Evolutionary conservation across 2,888 invertebrate genomes (phyloP), one percentile per base, ranked within the genome.

Genomic region (Hofmannophila pseudospretella): DNA sequence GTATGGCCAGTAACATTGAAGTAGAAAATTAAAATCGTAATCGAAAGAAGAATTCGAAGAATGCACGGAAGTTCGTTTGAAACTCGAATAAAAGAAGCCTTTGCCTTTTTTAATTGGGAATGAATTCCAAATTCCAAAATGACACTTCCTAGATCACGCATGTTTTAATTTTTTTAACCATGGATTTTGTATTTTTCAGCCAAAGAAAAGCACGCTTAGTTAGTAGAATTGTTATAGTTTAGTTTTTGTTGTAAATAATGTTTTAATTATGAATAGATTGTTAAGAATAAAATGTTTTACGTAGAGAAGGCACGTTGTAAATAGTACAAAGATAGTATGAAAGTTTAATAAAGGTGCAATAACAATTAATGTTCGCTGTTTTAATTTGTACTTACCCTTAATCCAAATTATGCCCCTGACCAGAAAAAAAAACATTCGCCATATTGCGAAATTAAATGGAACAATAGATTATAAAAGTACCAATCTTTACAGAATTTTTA

Each of bases 1-100:
- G 87, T 57, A 80, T 86, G 75, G 88, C 81, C 14, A 86, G 88
- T 64, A 87, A 88, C 53, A 87, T 88, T 43, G 88, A 88, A 54
- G 49, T 88, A 39, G 88, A 88, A 65, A 86, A 88, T 67, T 88
- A 63, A 68, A 33, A 36, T n/a, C n/a, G n/a, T n/a, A 37, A 14
- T 20, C 23, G 41, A 28, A 37, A 46, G 25, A 41, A 34, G n/a
- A n/a, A n/a, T n/a, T n/a, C n/a, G n/a, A n/a, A n/a, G n/a, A n/a
- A n/a, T n/a, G n/a, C n/a, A n/a, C n/a, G n/a, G n/a, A n/a, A n/a
- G n/a, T n/a, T n/a, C n/a, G n/a, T n/a, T n/a, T n/a, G n/a, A n/a
- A n/a, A n/a, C n/a, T n/a, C n/a, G n/a, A n/a, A n/a, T n/a, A n/a
- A n/a, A n/a, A n/a, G n/a, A n/a, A n/a, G n/a, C n/a, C n/a, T n/a